phyloP scores from a whole-genome alignment of 2,797 vertebrate species.

The Aulostomus chinensis region DNA sequence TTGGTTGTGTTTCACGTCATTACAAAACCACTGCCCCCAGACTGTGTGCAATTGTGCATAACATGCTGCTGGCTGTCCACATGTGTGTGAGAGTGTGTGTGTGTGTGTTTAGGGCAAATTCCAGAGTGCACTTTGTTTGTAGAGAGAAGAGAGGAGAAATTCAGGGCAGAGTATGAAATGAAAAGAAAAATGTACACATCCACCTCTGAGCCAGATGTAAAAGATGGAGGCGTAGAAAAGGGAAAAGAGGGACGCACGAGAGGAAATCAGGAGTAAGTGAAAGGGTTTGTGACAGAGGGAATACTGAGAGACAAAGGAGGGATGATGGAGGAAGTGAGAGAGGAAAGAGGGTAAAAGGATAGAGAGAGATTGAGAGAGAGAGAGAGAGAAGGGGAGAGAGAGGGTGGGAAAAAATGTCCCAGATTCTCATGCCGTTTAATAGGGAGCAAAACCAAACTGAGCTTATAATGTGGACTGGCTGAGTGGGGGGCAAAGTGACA shows the following conservation, averaged over 20 bases:
- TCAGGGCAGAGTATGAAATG: slow-evolving; percentile 10
- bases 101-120: slow-evolving; percentile 37
- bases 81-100: slow-evolving; percentile 8
- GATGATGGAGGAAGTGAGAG: slow-evolving; percentile 56
- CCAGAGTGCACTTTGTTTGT: slow-evolving; percentile 43
- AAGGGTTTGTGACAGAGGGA: slow-evolving; percentile 45
- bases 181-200: slow-evolving; percentile 5
- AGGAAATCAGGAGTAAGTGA: slow-evolving; percentile 43
- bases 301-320: slow-evolving; percentile 54
- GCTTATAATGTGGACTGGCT: slow-evolving; percentile 66
- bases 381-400: slow-evolving; percentile 23
- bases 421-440: slow-evolving; percentile 76
- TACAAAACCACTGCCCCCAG: slow-evolving; percentile 36
- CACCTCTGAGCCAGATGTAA: neutral
- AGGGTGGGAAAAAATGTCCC: slow-evolving; percentile 56
- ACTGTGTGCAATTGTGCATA: slow-evolving; percentile 30
- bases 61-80: slow-evolving; percentile 17
- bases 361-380: slow-evolving; percentile 28
- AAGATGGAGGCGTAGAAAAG: neutral
- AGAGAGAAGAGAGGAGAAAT: slow-evolving; percentile 5
- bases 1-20: slow-evolving; percentile 42
- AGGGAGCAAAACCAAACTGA: slow-evolving; percentile 71
- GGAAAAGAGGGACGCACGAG: slow-evolving; percentile 5
- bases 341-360: slow-evolving; percentile 50
- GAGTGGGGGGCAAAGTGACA: slow-evolving; percentile 68